phyloP scores from a whole-genome alignment of 1,140 invertebrate species.

The Galendromus occidentalis region DNA sequence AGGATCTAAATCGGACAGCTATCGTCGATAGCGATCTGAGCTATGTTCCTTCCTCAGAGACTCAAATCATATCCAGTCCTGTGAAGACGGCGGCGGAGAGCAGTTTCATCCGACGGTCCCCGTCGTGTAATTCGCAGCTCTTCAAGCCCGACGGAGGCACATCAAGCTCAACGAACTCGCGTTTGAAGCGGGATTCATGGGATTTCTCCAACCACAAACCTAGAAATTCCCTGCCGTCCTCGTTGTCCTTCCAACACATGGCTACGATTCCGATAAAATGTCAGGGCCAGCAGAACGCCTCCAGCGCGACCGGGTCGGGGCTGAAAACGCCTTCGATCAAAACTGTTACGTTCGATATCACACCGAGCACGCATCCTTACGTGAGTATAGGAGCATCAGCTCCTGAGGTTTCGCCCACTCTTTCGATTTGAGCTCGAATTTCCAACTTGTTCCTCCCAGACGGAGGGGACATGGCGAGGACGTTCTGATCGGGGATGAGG shows the following conservation, averaged over 20 bases:
- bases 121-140: neutral
- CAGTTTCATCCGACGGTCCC: neutral
- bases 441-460: no score
- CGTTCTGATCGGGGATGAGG: no score
- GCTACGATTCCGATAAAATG: neutral
- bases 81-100: no score
- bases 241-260: neutral
- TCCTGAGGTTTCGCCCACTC: no score
- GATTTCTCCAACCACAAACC: neutral
- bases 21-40: neutral
- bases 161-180: no score
- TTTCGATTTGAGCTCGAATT: no score
- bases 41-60: neutral
- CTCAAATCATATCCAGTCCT: neutral
- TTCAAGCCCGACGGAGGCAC: neutral
- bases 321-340: neutral
- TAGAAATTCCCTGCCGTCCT: neutral
- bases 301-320: neutral
- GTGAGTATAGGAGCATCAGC: neutral
- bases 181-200: neutral
- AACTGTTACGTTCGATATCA: constrained; percentile 6
- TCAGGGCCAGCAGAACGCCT: neutral
- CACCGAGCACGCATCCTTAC: neutral
- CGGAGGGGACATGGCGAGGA: no score
- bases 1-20: neutral